Base-by-base conservation (phyloP, 2,113 vertebrate genomes). In the Casuarius casuarius region DNA sequence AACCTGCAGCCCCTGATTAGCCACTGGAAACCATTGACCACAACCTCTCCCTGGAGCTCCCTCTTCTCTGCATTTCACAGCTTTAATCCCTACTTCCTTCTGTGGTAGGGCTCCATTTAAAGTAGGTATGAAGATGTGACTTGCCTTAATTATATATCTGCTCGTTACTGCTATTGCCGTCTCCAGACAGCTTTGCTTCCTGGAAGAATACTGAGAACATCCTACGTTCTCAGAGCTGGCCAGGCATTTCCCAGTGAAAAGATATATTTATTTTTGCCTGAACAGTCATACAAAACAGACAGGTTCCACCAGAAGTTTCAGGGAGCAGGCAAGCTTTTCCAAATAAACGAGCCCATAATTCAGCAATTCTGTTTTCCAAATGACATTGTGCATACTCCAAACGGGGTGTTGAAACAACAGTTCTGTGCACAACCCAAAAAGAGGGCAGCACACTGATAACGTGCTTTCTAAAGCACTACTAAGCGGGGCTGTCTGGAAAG, bases 201-300 rank as follows among this genome's bases (percentile, higher is more conserved):
- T 23, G 17, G 20, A 63, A 40, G 28, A 26, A 12, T 35, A 28
- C 40, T 31, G 48, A 38, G 38, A 38, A 5, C 7, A 3, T 44
- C n/a, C 61, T 19, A 6, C 4, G 5, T 68, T 80, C 28, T 61
- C 56, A 65, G 58, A 56, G 25, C 14, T 63, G 25, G 77, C 20
- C 49, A 63, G n/a, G 25, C 16, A 58, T 17, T 63, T 76, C n/a
- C 31, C 31, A 59, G 18, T 48, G 17, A 77, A 87, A 68, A 76
- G 6, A 68, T 48, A 8, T 4, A 7, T 52, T 52, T 16, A 18
- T 26, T 46, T 1, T 35, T 38, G 1, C 20, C 19, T 2, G 1
- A 65, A 29, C 33, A 73, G 8, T 13, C 52, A 68, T 67, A 92
- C 38, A 61, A 49, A 40, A 48, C 44, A 46, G 44, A 46, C 44